Percentiles rank a stretch among this genome's conserved stretches.
These are phyloP conservation scores for Axea sp. DNA, from an alignment of 2,888 invertebrate genomes.

Conservation along the genomic window DNA sequence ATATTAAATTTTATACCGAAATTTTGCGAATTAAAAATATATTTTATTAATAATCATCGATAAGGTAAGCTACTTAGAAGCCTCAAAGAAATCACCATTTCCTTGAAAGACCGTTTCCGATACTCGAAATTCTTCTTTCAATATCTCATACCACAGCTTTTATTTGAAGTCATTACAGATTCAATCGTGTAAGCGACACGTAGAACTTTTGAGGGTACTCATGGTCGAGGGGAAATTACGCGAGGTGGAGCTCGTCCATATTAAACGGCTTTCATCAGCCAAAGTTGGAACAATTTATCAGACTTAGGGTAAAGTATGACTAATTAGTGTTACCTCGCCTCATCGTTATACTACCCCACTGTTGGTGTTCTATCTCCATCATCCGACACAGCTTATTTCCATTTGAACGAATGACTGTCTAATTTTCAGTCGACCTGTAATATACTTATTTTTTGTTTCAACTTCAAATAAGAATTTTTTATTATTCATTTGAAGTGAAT, in stretches of 20 bases:
- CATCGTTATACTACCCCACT: constrained; percentile 65
- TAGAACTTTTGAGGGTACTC: constrained; percentile 64
- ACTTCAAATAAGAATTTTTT: constrained; percentile 12
- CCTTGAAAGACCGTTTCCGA: no score
- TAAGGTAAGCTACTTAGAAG: constrained; percentile 3
- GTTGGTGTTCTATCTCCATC: constrained; percentile 63
- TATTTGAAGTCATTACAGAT: constrained; percentile 63
- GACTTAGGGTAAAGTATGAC: constrained; percentile 73
- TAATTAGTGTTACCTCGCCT: constrained; percentile 72
- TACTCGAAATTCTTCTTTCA: constrained; percentile 47
- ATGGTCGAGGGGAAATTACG: constrained; percentile 63
- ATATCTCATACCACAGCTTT: constrained; percentile 56
- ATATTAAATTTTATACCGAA: neutral
- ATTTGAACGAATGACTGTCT: constrained; percentile 57
- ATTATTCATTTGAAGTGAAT: neutral
- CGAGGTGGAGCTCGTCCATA: constrained; percentile 66
- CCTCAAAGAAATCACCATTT: constrained; percentile 6
- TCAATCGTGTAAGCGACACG: constrained; percentile 65
- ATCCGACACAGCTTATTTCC: constrained; percentile 56
- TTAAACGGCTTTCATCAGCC: constrained; percentile 72
- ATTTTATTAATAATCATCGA: constrained; percentile 17
- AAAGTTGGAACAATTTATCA: constrained; percentile 73
- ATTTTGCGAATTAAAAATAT: neutral
- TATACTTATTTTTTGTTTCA: constrained; percentile 39
- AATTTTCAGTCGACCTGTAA: constrained; percentile 48